These are phyloP conservation scores for Ataeniobius toweri DNA, from an alignment of 2,797 vertebrate species.

Conservation along the genomic window DNA sequence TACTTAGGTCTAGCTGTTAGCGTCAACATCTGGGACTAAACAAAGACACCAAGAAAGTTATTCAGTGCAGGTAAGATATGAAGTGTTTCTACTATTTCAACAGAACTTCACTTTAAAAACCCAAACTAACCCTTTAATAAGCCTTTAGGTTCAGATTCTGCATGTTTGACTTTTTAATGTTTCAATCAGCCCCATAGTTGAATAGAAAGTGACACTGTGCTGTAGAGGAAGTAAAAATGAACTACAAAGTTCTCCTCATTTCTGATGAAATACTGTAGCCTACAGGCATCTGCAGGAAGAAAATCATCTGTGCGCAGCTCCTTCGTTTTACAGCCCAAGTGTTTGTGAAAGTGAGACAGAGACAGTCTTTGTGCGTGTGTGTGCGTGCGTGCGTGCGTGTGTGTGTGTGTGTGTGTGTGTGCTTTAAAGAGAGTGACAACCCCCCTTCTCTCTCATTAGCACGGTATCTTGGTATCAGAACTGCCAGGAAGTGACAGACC, in stretches of 20 bases:
- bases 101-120: neutral
- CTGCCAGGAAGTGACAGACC: slow-evolving; percentile 83
- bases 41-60: neutral
- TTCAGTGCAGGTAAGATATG: neutral
- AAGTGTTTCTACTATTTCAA: neutral
- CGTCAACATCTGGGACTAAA: neutral
- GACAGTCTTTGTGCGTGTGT: slow-evolving; percentile 34
- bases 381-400: slow-evolving; percentile 20
- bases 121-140: neutral
- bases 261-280: slow-evolving; percentile 72
- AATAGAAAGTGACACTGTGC: slow-evolving; percentile 44
- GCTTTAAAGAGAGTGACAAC: slow-evolving; percentile 77
- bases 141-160: slow-evolving; percentile 23
- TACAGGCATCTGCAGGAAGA: slow-evolving; percentile 62
- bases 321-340: slow-evolving; percentile 44
- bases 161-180: slow-evolving; percentile 46
- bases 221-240: slow-evolving; percentile 47
- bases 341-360: slow-evolving; percentile 56
- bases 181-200: slow-evolving; percentile 34
- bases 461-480: slow-evolving; percentile 80
- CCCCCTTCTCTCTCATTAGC: slow-evolving; percentile 82
- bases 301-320: slow-evolving; percentile 49
- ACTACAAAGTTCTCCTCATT: slow-evolving; percentile 48
- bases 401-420: slow-evolving; percentile 32
- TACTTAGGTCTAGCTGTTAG: neutral